Evolutionary conservation across 2,888 invertebrate species (phyloP).

Genomic region (Aplocera efformata): DNA sequence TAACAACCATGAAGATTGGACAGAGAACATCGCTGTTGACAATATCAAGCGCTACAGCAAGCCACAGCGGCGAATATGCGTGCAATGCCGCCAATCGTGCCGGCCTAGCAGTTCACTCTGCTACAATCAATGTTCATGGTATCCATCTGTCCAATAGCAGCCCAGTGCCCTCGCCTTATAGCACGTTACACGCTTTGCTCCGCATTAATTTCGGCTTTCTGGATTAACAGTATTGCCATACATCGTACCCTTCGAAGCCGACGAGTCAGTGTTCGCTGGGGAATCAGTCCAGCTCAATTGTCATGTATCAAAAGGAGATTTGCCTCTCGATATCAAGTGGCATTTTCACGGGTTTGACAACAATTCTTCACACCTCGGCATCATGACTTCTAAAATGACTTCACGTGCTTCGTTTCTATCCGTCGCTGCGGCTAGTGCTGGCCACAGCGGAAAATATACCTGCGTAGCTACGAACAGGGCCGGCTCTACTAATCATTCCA

Average conservation of each 20-base stretch:
- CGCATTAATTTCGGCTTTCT: conserved; percentile 68
- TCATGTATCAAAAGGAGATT: conserved; percentile 86
- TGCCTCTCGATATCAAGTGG: conserved; percentile 88
- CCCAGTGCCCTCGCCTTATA: conserved; percentile 53
- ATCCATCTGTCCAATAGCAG: conserved; percentile 53
- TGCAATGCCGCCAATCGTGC: conserved; percentile 85
- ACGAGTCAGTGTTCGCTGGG: conserved; percentile 85
- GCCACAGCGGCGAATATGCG: conserved; percentile 86
- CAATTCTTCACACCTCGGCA: conserved; percentile 79
- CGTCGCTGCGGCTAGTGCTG: conserved; percentile 84
- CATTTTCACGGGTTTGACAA: conserved; percentile 84
- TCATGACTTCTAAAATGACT: conserved; percentile 83
- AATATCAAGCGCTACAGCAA: conserved; percentile 82
- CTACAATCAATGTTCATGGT: conserved; percentile 85
- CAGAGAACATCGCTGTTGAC: conserved; percentile 83
- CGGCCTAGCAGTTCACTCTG: conserved; percentile 82
- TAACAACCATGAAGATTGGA: conserved; percentile 80
- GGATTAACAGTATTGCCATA: conserved; percentile 83
- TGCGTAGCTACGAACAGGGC: conserved; percentile 87
- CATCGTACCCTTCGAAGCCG: conserved; percentile 84
- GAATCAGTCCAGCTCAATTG: conserved; percentile 85
- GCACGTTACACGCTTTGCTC: conserved; percentile 76
- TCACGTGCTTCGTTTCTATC: conserved; percentile 85
- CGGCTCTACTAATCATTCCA: conserved; percentile 84
- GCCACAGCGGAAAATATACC: conserved; percentile 88